Base-by-base conservation (phyloP, 2,113 vertebrate genomes). In the Ceyx margarethae region DNA sequence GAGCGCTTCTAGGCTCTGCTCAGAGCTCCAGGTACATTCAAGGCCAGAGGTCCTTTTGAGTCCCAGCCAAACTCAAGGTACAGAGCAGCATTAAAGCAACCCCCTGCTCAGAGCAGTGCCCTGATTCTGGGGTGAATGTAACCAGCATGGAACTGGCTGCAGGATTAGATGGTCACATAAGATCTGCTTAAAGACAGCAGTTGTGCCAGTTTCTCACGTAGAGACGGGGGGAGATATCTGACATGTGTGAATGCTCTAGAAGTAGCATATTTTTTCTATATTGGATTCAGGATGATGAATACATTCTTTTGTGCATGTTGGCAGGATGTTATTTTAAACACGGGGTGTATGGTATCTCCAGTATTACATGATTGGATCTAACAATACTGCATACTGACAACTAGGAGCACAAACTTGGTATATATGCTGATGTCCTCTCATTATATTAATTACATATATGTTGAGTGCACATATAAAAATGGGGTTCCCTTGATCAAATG, bases 231-330 rank as follows among this genome's bases (percentile, higher is more conserved):
- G 86, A 72, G 23, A 16, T 69, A 65, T 56, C 51, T 71, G 46
- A 74, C 87, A 80, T 40, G 57, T 69, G 56, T 28, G 33, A 73
- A 35, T 57, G 75, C 20, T 95, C 42, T 74, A 18, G 31, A 48
- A 85, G 48, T 31, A 92, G 21, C 79, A 53, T 87, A 80, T 92
- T 56, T 67, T 93, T 91, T 68, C 35, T 78, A 78, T 89, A 83
- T 83, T 87, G 21, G 65, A 53, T 87, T 81, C 83, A 54, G 61
- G 65, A 89, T 71, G 68, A 89, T 67, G 48, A 95, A 85, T 83
- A n/a, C 29, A 42, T 85, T 80, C 40, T 74, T 94, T 48, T 29
- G 9, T 87, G 78, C 67, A 18, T 43, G 15, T 75, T 80, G 69
- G 43, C 76, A 68, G 51, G 43, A 77, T 81, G 83, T 87, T 56